Evolutionary conservation across 2,888 invertebrate genomes (phyloP).

Genomic region (Thecophora atra): DNA sequence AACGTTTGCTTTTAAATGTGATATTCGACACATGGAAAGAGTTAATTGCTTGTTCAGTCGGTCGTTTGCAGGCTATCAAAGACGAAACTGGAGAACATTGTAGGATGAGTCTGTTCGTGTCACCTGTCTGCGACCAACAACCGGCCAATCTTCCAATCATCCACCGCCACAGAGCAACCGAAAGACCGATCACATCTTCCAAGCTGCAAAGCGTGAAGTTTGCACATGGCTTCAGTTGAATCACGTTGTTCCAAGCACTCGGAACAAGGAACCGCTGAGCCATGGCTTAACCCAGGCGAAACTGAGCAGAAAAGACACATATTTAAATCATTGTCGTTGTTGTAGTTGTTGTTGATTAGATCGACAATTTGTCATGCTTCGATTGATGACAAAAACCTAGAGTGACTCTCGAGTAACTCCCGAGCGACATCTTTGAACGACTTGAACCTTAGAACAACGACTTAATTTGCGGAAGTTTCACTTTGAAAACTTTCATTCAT

Average conservation of each 20-base stretch:
- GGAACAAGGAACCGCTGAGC: slow-evolving; percentile 4
- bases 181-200: background rate
- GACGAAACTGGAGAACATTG: no score
- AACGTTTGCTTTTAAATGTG: no score
- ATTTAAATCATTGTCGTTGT: background rate
- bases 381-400: slow-evolving; percentile 42
- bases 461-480: slow-evolving; percentile 30
- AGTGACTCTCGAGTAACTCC: slow-evolving; percentile 4
- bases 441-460: background rate
- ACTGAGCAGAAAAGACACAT: background rate
- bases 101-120: no score
- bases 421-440: slow-evolving; percentile 43
- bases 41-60: no score
- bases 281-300: slow-evolving; percentile 27
- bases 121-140: background rate
- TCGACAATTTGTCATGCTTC: slow-evolving; percentile 59
- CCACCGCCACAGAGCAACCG: background rate
- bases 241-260: slow-evolving; percentile 10
- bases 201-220: background rate
- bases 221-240: slow-evolving; percentile 8
- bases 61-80: no score
- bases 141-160: background rate
- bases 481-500: slow-evolving; percentile 35
- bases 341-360: slow-evolving; percentile 51
- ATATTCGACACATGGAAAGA: no score